Evolutionary conservation across 2,797 vertebrate species (phyloP).

Genomic region (Pangasius krempfi): DNA sequence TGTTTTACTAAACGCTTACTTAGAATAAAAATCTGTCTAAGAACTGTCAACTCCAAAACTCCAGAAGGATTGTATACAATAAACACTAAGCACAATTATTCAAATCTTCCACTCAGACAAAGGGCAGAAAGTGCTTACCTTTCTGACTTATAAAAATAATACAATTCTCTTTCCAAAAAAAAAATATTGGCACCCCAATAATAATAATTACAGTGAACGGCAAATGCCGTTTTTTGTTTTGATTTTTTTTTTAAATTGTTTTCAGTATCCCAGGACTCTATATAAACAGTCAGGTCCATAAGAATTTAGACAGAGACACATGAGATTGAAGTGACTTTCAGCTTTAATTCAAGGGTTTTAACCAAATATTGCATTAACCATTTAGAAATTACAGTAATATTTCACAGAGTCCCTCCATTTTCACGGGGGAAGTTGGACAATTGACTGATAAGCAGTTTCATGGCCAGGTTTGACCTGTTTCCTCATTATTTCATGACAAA

Average conservation of each 20-base stretch:
- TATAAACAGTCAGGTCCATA: too few species aligned
- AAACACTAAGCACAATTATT: neutral
- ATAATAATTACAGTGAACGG: neutral
- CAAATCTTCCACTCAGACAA: neutral
- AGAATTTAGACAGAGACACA: too few species aligned
- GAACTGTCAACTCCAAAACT: neutral
- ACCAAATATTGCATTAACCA: too few species aligned
- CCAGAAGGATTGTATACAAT: neutral
- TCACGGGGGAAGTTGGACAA: too few species aligned
- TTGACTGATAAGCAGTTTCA: too few species aligned
- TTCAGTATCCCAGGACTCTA: neutral
- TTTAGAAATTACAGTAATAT: too few species aligned
- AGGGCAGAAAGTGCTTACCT: neutral
- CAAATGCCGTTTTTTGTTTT: neutral
- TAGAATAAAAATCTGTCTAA: neutral
- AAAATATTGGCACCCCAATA: neutral
- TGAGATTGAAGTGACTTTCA: too few species aligned
- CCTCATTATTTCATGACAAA: too few species aligned
- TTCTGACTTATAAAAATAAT: neutral
- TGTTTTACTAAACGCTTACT: neutral
- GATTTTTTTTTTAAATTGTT: too few species aligned
- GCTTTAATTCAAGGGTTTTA: too few species aligned
- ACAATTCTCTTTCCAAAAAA: neutral
- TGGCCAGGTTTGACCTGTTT: too few species aligned
- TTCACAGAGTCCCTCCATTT: too few species aligned